phyloP scores from a whole-genome alignment of 2,888 invertebrate genomes.

The Sabatieria punctata region DNA sequence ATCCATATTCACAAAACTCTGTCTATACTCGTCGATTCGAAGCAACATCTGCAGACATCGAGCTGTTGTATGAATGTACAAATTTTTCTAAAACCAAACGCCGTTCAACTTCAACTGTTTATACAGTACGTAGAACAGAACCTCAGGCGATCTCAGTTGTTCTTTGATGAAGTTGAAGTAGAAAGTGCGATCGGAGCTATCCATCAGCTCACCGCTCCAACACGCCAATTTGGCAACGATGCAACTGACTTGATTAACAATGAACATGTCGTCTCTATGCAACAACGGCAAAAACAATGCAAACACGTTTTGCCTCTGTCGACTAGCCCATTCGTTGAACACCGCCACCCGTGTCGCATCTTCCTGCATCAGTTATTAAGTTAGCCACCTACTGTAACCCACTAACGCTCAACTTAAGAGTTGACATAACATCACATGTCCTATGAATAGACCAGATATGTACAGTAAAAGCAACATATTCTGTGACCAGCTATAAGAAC shows the following conservation, averaged over 20 bases:
- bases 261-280: constrained; percentile 87
- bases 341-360: constrained; percentile 83
- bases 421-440: too few relatives aligned
- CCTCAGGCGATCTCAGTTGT: constrained; percentile 73
- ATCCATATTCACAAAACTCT: constrained; percentile 81
- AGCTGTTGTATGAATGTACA: constrained; percentile 93
- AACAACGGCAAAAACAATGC: constrained; percentile 80
- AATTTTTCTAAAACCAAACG: constrained; percentile 57
- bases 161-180: constrained; percentile 96
- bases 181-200: constrained; percentile 80
- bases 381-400: too few relatives aligned
- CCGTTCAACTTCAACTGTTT: too few relatives aligned
- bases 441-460: too few relatives aligned
- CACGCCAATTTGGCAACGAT: constrained; percentile 96
- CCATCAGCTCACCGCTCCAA: constrained; percentile 85
- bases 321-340: constrained; percentile 67
- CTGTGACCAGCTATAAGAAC: too few relatives aligned
- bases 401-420: too few relatives aligned
- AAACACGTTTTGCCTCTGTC: constrained; percentile 73
- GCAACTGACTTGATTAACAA: constrained; percentile 80
- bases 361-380: too few relatives aligned
- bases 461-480: too few relatives aligned
- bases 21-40: constrained; percentile 82
- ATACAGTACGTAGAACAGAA: too few relatives aligned
- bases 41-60: constrained; percentile 93